Base-by-base conservation (phyloP, 2,888 invertebrate genomes). In the Diarsia dahlii region DNA sequence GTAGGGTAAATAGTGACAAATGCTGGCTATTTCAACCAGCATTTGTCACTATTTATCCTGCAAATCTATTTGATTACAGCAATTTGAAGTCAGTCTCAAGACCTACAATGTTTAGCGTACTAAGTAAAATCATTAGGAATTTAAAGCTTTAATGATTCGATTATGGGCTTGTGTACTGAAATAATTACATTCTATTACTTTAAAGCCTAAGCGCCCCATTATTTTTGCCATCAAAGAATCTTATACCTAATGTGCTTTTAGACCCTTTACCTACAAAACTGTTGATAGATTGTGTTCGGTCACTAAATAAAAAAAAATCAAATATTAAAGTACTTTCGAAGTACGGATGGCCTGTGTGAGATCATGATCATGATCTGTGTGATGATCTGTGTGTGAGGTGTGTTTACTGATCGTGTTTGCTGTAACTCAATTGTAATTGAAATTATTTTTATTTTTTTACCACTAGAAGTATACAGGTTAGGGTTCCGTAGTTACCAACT, bases 41-140 rank as follows among this genome's bases (percentile, higher is more conserved):
- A 71, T 79, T 80, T 73, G 56, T 74, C 52, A 39, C 34, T 58
- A 54, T 68, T 68, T 48, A 77, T 23, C 28, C 15, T 18, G 9
- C 56, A 48, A 56, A 58, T 70, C 9, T 63, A 67, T 48, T 77
- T 67, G 39, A 71, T 56, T 50, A 39, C 34, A 54, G 48, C 39
- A 52, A 71, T 84, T 68, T 65, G 15, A 46, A 68, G n/a, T 20
- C 3, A 23, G 39, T 56, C 13, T 45, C 48, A 28, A 66, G 64
- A 52, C 48, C 52, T 71, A 56, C n/a, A 83, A 54, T 71, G 64
- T 64, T 84, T 64, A 58, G 45, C 18, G 18, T 45, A 48, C 13
- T 68, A 28, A 74, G 45, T 46, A 48, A 28, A 45, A 73, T 13
- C 39, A 73, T 73, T 78, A 72, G 6, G 13, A 60, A 65, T 77